phyloP scores from a whole-genome alignment of 2,797 vertebrate species.

The Macroramphosus scolopax region DNA sequence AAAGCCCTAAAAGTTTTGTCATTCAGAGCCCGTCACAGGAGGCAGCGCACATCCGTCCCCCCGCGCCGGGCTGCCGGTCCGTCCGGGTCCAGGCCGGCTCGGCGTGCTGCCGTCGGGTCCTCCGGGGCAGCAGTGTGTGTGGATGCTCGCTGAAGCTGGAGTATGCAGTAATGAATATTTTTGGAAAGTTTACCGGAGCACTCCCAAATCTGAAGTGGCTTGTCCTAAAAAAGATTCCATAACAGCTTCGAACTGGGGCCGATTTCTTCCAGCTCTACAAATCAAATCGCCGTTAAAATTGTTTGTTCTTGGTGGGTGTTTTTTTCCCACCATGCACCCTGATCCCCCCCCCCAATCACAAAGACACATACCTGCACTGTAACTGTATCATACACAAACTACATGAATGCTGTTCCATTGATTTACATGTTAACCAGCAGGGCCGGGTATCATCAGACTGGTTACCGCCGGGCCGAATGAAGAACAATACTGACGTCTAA shows the following conservation, averaged over 20 bases:
- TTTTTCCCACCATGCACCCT: slow-evolving; percentile 32
- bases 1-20: slow-evolving; percentile 1
- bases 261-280: slow-evolving; percentile 82
- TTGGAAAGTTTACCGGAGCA: slow-evolving; percentile 72
- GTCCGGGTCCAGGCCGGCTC: slow-evolving; percentile 14
- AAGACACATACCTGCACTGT: slow-evolving; percentile 21
- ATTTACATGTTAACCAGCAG: not conserved
- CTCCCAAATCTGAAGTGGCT: slow-evolving; percentile 70
- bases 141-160: slow-evolving; percentile 31
- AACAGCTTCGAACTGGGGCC: slow-evolving; percentile 81
- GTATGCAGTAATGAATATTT: slow-evolving; percentile 57
- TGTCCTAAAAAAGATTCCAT: slow-evolving; percentile 85
- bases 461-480: too few relatives aligned
- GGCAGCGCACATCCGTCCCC: slow-evolving; percentile 21
- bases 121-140: slow-evolving; percentile 37
- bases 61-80: slow-evolving; percentile 33
- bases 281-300: slow-evolving; percentile 81
- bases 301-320: slow-evolving; percentile 65
- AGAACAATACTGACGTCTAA: too few relatives aligned
- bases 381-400: not conserved
- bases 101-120: slow-evolving; percentile 32
- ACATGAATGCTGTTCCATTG: not conserved
- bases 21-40: not conserved
- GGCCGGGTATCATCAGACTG: slow-evolving; percentile 23
- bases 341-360: slow-evolving; percentile 28